Evolutionary conservation across 2,113 vertebrate genomes (phyloP).

Genomic region (Neolamprologus sp.): DNA sequence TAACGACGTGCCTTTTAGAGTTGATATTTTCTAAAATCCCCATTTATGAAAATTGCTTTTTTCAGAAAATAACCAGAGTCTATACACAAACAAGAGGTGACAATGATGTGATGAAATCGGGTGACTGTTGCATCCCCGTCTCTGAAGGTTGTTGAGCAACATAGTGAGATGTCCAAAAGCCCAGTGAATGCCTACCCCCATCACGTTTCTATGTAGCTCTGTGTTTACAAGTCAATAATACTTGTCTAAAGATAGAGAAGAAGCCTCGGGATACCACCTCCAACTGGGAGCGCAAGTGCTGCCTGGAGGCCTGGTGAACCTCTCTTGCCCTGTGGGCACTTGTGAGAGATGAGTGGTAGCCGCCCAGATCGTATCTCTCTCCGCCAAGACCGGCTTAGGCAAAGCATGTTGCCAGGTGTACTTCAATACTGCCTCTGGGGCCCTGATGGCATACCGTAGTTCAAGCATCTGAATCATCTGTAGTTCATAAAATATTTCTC

Average conservation of each 20-base stretch:
- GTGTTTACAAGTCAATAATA: neutral
- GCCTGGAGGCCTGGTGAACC: neutral
- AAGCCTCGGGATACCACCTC: neutral
- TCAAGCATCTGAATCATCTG: neutral
- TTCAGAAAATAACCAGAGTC: neutral
- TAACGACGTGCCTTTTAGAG: neutral
- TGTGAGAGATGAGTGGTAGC: neutral
- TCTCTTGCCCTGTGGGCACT: neutral
- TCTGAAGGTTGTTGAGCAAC: neutral
- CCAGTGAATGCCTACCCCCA: neutral
- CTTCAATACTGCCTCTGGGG: neutral
- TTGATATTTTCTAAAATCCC: neutral
- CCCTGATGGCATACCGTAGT: neutral
- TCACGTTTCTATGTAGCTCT: neutral
- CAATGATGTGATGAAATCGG: rapidly evolving
- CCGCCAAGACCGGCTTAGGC: neutral
- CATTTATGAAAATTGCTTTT: neutral
- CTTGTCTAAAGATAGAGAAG: neutral
- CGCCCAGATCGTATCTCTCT: neutral
- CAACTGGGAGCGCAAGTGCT: neutral
- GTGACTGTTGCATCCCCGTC: neutral
- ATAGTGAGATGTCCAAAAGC: neutral
- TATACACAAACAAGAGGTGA: neutral
- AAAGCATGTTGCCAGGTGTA: neutral
- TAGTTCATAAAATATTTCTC: neutral